phyloP scores from a whole-genome alignment of 2,113 vertebrate genomes.

The Macquaria ambigua region DNA sequence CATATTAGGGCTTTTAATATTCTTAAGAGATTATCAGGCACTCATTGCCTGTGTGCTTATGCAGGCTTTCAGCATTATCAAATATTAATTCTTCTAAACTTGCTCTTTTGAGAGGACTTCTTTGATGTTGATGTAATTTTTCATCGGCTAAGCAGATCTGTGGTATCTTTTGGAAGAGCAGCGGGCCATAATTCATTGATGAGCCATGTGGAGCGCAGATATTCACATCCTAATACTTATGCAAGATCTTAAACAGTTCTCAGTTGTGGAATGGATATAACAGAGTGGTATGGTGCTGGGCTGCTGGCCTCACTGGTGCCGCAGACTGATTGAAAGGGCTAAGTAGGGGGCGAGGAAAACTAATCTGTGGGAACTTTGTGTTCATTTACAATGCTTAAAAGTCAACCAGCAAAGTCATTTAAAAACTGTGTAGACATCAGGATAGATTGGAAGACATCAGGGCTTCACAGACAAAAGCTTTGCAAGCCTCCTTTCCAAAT shows the following conservation, averaged over 20 bases:
- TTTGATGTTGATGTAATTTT: conserved; percentile 85
- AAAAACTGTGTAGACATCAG: conserved; percentile 6
- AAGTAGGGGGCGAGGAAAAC: conserved; percentile 29
- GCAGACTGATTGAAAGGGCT: conserved; percentile 33
- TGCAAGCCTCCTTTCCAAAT: conserved; percentile 29
- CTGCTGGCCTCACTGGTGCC: conserved; percentile 9
- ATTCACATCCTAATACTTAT: conserved; percentile 56
- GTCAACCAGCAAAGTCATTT: conserved; percentile 1
- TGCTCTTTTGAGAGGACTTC: conserved; percentile 81
- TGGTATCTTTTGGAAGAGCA: conserved; percentile 72
- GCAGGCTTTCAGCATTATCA: conserved; percentile 78
- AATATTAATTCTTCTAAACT: conserved; percentile 85
- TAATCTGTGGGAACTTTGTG: conserved; percentile 8
- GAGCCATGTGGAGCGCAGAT: conserved; percentile 77
- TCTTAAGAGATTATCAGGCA: conserved; percentile 80
- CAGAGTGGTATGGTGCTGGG: conserved; percentile 55
- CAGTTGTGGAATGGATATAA: conserved; percentile 50
- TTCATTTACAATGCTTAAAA: conserved; percentile 36
- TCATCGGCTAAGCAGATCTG: conserved; percentile 78
- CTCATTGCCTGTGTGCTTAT: conserved; percentile 75
- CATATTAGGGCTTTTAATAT: conserved; percentile 81
- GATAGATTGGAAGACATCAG: conserved; percentile 22
- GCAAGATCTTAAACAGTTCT: conserved; percentile 56
- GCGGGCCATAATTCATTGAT: conserved; percentile 78
- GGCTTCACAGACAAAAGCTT: conserved; percentile 23